Evolutionary conservation across 92 coral and sea anemone genomes (phyloP).

Genomic region (Blastomussa wellsi): DNA sequence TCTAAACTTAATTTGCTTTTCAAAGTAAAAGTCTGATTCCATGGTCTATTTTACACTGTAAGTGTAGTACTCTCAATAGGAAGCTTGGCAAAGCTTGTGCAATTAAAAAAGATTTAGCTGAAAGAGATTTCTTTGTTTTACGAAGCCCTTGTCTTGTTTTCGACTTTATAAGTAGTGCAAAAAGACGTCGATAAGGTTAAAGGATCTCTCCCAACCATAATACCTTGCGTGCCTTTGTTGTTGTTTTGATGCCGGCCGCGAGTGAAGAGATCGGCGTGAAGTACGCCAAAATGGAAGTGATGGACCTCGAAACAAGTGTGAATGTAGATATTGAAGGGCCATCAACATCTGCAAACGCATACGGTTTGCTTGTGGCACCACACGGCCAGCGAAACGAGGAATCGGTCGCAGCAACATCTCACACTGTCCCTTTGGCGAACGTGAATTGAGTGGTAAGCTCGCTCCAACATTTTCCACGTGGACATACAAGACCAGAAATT

Average conservation of each 20-base stretch:
- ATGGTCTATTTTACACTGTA: too few species aligned
- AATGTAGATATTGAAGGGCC: neutral
- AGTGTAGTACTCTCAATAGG: too few species aligned
- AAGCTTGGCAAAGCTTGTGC: too few species aligned
- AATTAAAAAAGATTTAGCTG: too few species aligned
- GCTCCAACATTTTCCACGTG: conserved; percentile 7
- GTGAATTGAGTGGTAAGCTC: conserved; percentile 35
- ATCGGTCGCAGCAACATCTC: conserved; percentile 17
- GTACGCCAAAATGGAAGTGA: neutral
- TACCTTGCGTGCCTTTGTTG: conserved; percentile 9
- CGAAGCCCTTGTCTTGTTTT: too few species aligned
- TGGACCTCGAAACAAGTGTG: conserved; percentile 1
- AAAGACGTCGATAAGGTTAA: too few species aligned
- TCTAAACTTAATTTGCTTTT: too few species aligned
- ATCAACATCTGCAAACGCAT: conserved; percentile 15
- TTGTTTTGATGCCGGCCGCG: conserved; percentile 6
- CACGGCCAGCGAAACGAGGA: conserved; percentile 15
- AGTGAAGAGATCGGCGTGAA: neutral
- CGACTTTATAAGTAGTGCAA: too few species aligned
- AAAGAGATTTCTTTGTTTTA: too few species aligned
- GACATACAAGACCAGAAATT: conserved; percentile 11
- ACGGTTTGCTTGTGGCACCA: conserved; percentile 34
- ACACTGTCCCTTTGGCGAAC: conserved; percentile 29
- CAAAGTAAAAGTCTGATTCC: too few species aligned
- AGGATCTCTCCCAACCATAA: neutral